Base-by-base conservation (phyloP, 2,797 vertebrate species). In the Chrosomus eos region DNA sequence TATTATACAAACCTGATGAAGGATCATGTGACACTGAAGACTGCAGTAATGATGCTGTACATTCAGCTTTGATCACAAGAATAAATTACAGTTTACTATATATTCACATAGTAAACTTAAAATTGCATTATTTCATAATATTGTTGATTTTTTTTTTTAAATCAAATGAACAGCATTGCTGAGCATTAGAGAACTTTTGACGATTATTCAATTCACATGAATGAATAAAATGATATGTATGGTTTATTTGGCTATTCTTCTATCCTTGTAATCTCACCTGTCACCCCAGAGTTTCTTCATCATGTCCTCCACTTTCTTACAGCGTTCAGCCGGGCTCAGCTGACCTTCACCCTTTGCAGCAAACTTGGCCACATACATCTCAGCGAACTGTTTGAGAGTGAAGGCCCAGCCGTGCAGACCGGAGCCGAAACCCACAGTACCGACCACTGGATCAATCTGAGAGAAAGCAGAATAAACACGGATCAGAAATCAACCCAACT, bases 271-370 rank as follows among this genome's bases (percentile, higher is more conserved):
- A 4, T 18, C 96, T 90, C 81, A 98, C 98, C 95, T 94, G 73
- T 98, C 96, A 68, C 97, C 98, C 98, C 98, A 99, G 84, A 99
- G 94, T 88, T 98, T 99, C 93, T 97, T 99, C 97, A 99, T 99
- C 97, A 99, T 98, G 88, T 98, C 97, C 80, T 99, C 98, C 1
- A 99, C 98, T 88, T 99, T 99, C 95, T 97, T 99, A 93, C 95
- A 96, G 62, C 94, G 95, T 68, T 98, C 98, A 0, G 53, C 85
- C 0, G 96, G 5, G 2, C 92, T 90, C 90, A 97, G 87, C 87
- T 96, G 93, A 33, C 93, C 89, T 19, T 97, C 97, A 0, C 97
- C 97, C 89, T 99, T 99, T 64, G 97, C 97, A 14, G 96, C 95
- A 6, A 98, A 98, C 92, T 98, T 99, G 31, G 96, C 94, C 73